Percentiles rank a stretch among this genome's conserved stretches.
Evolutionary conservation across 2,797 vertebrate genomes (phyloP).

Genomic region (Mionectes olivaceus): DNA sequence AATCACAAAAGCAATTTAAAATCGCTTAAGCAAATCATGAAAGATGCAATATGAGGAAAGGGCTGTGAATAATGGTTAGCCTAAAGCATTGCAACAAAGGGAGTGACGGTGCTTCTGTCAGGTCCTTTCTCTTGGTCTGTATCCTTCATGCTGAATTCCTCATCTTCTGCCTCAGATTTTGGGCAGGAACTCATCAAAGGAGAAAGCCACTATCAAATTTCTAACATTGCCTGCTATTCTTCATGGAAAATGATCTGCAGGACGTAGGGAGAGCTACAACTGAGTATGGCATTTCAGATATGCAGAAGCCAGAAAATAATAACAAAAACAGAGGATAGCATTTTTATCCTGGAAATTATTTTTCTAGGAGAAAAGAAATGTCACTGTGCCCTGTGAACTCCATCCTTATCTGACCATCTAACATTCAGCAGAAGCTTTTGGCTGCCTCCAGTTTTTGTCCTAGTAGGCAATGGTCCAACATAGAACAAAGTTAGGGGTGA

Average conservation of each 20-base stretch:
- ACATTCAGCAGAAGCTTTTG: background rate
- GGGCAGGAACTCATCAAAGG: constrained; percentile 51
- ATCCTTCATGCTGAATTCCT: constrained; percentile 65
- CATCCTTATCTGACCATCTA: background rate
- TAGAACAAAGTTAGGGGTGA: background rate
- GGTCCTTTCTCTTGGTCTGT: constrained; percentile 62
- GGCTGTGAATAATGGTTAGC: constrained; percentile 78
- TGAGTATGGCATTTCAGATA: background rate
- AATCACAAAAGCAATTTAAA: constrained; percentile 74
- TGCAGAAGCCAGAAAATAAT: constrained; percentile 36
- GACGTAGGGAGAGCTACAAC: background rate
- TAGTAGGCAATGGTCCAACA: background rate
- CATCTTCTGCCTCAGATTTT: constrained; percentile 40
- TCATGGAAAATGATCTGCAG: constrained; percentile 45
- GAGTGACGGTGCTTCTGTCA: constrained; percentile 60
- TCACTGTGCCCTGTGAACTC: background rate
- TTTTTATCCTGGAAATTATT: constrained; percentile 37
- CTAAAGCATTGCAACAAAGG: constrained; percentile 77
- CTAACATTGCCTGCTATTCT: constrained; percentile 36
- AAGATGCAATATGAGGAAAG: constrained; percentile 70
- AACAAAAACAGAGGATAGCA: background rate
- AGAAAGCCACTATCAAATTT: constrained; percentile 55
- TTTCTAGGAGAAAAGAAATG: background rate
- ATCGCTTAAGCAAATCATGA: constrained; percentile 68
- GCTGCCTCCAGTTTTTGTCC: background rate